Conservation (phyloP, 2,888 invertebrate genomes). For the Autographa gamma region DNA sequence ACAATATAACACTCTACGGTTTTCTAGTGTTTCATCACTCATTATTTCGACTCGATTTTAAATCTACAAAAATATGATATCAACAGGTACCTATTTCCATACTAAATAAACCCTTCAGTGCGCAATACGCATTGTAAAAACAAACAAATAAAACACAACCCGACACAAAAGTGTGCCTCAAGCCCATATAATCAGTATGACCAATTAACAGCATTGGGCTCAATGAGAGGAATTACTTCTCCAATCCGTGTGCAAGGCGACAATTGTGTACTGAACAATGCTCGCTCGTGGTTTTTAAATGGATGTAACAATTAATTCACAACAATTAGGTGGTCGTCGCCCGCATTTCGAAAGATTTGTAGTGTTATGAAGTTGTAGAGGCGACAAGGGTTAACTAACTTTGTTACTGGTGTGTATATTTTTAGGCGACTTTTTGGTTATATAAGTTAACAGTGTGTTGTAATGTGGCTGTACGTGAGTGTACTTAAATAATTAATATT, state of each 20-base stretch:
- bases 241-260: conserved; percentile 82
- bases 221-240: conserved; percentile 79
- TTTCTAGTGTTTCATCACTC: no score
- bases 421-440: no score
- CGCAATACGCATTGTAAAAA: conserved; percentile 19
- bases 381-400: conserved; percentile 18
- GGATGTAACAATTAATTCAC: conserved; percentile 89
- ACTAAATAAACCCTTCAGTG: no score
- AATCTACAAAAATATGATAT: no score
- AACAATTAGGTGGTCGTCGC: conserved; percentile 86
- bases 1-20: no score
- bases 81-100: no score
- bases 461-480: no score
- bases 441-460: no score
- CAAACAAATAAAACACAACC: conserved; percentile 13
- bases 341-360: conserved; percentile 82
- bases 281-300: conserved; percentile 86
- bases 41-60: no score
- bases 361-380: conserved; percentile 63
- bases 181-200: conserved; percentile 72
- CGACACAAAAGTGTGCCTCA: conserved; percentile 41
- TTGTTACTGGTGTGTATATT: not conserved
- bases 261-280: conserved; percentile 83
- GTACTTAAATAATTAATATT: no score
- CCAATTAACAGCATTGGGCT: conserved; percentile 77